Conservation (phyloP, 2,113 vertebrate species). For the Solea senegalensis region DNA sequence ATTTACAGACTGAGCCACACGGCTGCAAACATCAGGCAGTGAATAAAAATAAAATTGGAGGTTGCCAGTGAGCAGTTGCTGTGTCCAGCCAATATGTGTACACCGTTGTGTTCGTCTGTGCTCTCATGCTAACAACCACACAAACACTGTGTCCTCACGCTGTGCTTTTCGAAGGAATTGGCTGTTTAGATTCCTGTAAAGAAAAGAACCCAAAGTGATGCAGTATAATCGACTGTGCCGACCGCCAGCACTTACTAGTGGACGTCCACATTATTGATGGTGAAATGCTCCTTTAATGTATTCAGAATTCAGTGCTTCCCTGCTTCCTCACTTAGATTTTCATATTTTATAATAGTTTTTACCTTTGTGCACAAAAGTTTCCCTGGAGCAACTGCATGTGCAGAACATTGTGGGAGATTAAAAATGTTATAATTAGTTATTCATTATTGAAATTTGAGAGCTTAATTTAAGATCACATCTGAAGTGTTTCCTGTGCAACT, state of each 20-base stretch:
- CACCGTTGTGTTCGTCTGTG: not conserved
- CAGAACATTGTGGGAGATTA: too few species aligned
- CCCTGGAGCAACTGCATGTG: too few species aligned
- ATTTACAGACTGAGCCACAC: not conserved
- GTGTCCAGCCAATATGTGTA: too few species aligned
- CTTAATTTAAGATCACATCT: too few species aligned
- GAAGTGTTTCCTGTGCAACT: too few species aligned
- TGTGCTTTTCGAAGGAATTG: too few species aligned
- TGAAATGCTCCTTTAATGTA: not conserved
- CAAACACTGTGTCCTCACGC: not conserved
- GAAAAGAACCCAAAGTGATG: slow-evolving; percentile 1
- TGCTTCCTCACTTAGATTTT: too few species aligned
- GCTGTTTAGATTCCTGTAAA: not conserved
- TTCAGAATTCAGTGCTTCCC: not conserved
- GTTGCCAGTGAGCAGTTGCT: not conserved
- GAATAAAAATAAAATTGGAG: not conserved
- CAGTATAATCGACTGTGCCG: slow-evolving; percentile 6
- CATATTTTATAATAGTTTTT: too few species aligned
- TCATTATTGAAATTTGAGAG: too few species aligned
- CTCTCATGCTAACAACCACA: not conserved
- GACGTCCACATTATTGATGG: not conserved
- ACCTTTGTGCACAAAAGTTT: too few species aligned
- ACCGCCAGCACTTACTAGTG: slow-evolving; percentile 24
- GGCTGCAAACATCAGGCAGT: not conserved
- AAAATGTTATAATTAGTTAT: too few species aligned